A percentile compares a stretch with the other conserved stretches of the same genome.
Evolutionary conservation across 2,888 invertebrate genomes (phyloP).

Genomic region (Calliopum simillimum): DNA sequence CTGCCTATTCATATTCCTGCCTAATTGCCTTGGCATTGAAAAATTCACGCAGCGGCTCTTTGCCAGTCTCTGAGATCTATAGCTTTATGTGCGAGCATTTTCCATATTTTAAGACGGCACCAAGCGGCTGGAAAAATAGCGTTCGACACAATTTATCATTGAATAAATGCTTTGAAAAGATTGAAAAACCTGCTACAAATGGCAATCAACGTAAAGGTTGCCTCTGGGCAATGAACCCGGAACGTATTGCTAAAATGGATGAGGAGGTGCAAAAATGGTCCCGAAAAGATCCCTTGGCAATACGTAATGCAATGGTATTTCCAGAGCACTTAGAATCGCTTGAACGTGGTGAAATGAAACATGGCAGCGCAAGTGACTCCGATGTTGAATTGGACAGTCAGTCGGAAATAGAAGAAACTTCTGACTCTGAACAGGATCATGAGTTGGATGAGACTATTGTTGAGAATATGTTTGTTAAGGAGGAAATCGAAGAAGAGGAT

Average conservation of each 20-base stretch:
- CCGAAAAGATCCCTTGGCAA: slow-evolving; percentile 92
- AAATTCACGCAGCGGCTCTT: slow-evolving; percentile 92
- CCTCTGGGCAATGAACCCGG: slow-evolving; percentile 97
- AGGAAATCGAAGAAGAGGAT: slow-evolving; percentile 65
- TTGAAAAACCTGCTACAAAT: slow-evolving; percentile 92
- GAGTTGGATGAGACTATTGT: slow-evolving; percentile 70
- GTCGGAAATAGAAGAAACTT: slow-evolving; percentile 67
- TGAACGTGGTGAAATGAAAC: slow-evolving; percentile 90
- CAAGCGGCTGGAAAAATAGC: slow-evolving; percentile 99
- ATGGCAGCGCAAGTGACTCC: slow-evolving; percentile 74
- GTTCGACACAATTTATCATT: slow-evolving; percentile 96
- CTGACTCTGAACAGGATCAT: slow-evolving; percentile 71
- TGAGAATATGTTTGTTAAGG: slow-evolving; percentile 67
- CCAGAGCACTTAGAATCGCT: slow-evolving; percentile 87
- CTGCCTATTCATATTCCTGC: slow-evolving; percentile 97
- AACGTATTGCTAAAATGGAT: slow-evolving; percentile 96
- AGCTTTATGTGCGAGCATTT: slow-evolving; percentile 99
- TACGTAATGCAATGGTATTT: slow-evolving; percentile 92
- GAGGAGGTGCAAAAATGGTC: slow-evolving; percentile 99
- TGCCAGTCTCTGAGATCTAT: slow-evolving; percentile 98
- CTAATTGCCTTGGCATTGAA: slow-evolving; percentile 98
- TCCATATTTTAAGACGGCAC: slow-evolving; percentile 98
- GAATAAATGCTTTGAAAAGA: slow-evolving; percentile 99
- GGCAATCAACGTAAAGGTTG: slow-evolving; percentile 89
- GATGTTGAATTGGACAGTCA: slow-evolving; percentile 71